Percentiles rank a stretch among this genome's conserved stretches.
phyloP scores from a whole-genome alignment of 1,140 invertebrate genomes.

The Drosophila yakuba region DNA sequence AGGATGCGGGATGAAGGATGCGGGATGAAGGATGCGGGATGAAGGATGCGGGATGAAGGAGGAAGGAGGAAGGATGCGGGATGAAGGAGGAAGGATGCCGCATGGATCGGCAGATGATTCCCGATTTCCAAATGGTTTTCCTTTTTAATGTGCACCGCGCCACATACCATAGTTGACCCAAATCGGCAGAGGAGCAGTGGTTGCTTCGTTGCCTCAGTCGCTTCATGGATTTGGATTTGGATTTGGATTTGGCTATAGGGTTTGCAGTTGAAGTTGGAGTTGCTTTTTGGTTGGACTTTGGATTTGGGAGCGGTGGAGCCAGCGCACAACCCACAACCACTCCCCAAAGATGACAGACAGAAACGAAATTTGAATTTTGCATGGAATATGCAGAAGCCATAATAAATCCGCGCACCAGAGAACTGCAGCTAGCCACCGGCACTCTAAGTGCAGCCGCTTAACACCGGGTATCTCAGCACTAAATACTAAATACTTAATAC shows the following conservation, averaged over 20 bases:
- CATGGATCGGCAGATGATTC: slow-evolving; percentile 43
- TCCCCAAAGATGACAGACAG: slow-evolving; percentile 7
- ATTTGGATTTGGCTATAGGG: too few relatives aligned
- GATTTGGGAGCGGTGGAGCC: too few relatives aligned
- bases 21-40: slow-evolving; percentile 15
- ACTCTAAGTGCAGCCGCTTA: neutral
- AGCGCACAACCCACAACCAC: neutral
- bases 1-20: slow-evolving; percentile 2
- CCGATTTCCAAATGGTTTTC: slow-evolving; percentile 59
- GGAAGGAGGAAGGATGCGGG: neutral
- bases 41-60: neutral
- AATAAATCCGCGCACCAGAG: slow-evolving; percentile 4
- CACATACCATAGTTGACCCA: slow-evolving; percentile 62
- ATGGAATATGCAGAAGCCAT: slow-evolving; percentile 29
- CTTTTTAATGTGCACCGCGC: slow-evolving; percentile 57
- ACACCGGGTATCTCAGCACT: too few relatives aligned
- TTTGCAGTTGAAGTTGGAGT: too few relatives aligned
- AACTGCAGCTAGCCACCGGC: too few relatives aligned
- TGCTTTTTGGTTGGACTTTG: too few relatives aligned
- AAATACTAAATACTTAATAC: too few relatives aligned
- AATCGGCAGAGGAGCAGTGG: slow-evolving; percentile 14
- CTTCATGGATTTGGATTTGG: neutral
- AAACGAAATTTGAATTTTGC: slow-evolving; percentile 36
- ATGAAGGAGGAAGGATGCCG: slow-evolving; percentile 9
- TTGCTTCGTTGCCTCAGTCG: neutral